Evolutionary conservation across 30 jellyfish, hydroid and myxozoan species (phyloP).

Genomic region (Turritopsis dohrnii): DNA sequence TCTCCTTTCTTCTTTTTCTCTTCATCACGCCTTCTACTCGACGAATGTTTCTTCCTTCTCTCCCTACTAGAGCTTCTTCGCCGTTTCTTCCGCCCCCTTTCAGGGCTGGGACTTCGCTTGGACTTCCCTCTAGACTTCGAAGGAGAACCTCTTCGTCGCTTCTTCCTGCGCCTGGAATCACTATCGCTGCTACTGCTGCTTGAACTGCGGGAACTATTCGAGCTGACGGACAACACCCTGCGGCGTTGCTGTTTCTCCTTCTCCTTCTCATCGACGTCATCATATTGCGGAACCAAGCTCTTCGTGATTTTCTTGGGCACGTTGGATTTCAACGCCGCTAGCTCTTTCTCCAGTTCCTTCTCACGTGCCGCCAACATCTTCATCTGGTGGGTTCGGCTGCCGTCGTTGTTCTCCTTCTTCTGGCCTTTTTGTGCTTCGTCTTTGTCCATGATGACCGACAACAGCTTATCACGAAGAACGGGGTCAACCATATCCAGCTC

Average conservation of each 20-base stretch:
- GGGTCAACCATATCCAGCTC: slow-evolving; percentile 64
- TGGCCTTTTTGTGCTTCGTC: slow-evolving; percentile 15
- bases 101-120: slow-evolving; percentile 26
- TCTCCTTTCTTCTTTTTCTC: slow-evolving; percentile 15
- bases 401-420: too few relatives aligned
- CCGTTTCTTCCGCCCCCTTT: slow-evolving; percentile 23
- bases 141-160: slow-evolving; percentile 6
- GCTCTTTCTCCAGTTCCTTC: slow-evolving; percentile 34
- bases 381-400: slow-evolving; percentile 28
- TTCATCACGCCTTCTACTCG: slow-evolving; percentile 1
- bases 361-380: slow-evolving; percentile 46
- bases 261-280: slow-evolving; percentile 35
- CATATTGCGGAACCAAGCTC: slow-evolving; percentile 40
- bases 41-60: slow-evolving; percentile 24
- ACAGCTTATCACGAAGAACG: slow-evolving; percentile 42
- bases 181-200: slow-evolving; percentile 4
- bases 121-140: not conserved
- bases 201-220: not conserved
- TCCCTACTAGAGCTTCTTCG: slow-evolving; percentile 35
- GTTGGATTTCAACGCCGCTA: slow-evolving; percentile 20
- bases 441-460: slow-evolving; percentile 49
- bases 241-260: not conserved
- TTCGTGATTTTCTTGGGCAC: slow-evolving; percentile 25
- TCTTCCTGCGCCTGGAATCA: not conserved
- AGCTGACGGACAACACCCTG: not conserved